A percentile compares a stretch with the other conserved stretches of the same genome.
phyloP scores from a whole-genome alignment of 2,888 invertebrate genomes.

The Apoda limacodes region DNA sequence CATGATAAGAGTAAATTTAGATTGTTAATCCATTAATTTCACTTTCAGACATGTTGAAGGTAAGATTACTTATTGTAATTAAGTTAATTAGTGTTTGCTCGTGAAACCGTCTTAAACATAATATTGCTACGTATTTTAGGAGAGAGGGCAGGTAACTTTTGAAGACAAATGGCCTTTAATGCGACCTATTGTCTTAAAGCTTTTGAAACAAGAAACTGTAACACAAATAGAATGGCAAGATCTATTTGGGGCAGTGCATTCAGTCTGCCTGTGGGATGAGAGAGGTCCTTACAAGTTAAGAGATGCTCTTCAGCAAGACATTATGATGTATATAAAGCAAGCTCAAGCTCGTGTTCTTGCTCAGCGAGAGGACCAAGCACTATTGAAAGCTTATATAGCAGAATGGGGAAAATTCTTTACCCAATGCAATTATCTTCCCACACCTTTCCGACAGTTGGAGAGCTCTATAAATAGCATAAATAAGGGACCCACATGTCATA shows the following conservation, averaged over 20 bases:
- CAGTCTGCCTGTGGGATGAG: slow-evolving; percentile 97
- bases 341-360: slow-evolving; percentile 91
- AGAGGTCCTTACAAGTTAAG: slow-evolving; percentile 90
- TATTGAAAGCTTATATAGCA: slow-evolving; percentile 95
- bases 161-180: slow-evolving; percentile 98
- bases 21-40: no score
- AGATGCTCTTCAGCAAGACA: slow-evolving; percentile 91
- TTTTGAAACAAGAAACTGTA: slow-evolving; percentile 94
- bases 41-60: slow-evolving; percentile 46
- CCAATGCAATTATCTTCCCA: slow-evolving; percentile 96
- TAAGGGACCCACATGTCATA: slow-evolving; percentile 48
- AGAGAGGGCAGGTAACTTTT: slow-evolving; percentile 86
- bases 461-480: slow-evolving; percentile 76
- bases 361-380: slow-evolving; percentile 93
- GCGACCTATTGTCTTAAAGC: slow-evolving; percentile 92
- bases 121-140: no score
- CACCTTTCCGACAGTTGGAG: slow-evolving; percentile 95
- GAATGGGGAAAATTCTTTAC: slow-evolving; percentile 99
- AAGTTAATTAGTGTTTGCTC: no score
- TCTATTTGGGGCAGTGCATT: slow-evolving; percentile 94
- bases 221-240: slow-evolving; percentile 98
- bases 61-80: slow-evolving; percentile 16
- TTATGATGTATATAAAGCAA: slow-evolving; percentile 93
- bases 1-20: no score
- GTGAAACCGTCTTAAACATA: no score